These are phyloP conservation scores for Trematomus loennbergii DNA, from an alignment of 2,113 vertebrate genomes.

Conservation along the genomic window DNA sequence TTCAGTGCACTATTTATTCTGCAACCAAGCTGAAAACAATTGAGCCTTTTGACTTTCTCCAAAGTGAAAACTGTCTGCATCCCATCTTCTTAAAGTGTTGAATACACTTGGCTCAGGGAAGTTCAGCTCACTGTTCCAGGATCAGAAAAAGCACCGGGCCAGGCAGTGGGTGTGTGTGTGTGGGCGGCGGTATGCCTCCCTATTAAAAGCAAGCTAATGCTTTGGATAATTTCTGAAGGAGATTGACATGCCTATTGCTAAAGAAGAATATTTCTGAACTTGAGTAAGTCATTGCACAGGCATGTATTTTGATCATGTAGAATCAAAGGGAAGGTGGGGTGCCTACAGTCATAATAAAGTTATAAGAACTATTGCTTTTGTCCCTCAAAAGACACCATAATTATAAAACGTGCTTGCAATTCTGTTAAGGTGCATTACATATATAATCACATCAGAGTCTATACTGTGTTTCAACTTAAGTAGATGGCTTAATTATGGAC, in stretches of 20 bases:
- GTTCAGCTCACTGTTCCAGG: slow-evolving; percentile 36
- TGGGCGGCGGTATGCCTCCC: slow-evolving; percentile 7
- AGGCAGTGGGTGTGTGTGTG: slow-evolving; percentile 5
- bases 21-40: slow-evolving; percentile 56
- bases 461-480: neutral
- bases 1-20: slow-evolving; percentile 77
- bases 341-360: slow-evolving; percentile 28
- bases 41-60: slow-evolving; percentile 67
- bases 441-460: neutral
- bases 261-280: slow-evolving; percentile 49
- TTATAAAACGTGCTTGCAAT: neutral
- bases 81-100: slow-evolving; percentile 52
- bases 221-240: slow-evolving; percentile 47
- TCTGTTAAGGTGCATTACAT: neutral
- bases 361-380: neutral
- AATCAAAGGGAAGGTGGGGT: slow-evolving; percentile 41
- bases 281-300: slow-evolving; percentile 34
- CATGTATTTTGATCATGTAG: slow-evolving; percentile 38
- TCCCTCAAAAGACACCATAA: slow-evolving; percentile 6
- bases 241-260: slow-evolving; percentile 36
- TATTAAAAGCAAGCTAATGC: slow-evolving; percentile 34
- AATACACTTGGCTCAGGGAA: slow-evolving; percentile 24
- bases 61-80: slow-evolving; percentile 74
- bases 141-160: neutral
- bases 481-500: neutral